Evolutionary conservation across 2,888 invertebrate genomes (phyloP), one percentile per base, ranked within the genome.

Genomic region (Pollenia griseotomentosa): DNA sequence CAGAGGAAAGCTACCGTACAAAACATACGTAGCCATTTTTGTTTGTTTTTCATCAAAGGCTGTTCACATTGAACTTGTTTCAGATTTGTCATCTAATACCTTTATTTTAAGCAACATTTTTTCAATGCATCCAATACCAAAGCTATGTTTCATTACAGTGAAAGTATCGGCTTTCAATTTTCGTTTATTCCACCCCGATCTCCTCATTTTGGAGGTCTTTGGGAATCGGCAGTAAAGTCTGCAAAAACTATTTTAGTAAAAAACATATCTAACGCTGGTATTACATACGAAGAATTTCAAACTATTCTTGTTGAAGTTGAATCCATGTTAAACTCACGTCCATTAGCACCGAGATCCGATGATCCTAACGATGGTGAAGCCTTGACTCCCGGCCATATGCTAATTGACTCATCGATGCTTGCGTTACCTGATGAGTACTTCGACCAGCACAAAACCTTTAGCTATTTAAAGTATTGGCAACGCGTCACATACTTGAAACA

Each of bases 361-460:
- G 33, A 33, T 33, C 33, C 33, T 33, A 33, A 33, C 4, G 33
- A 33, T 33, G 33, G 33, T 7, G 57, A 57, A 12, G 73, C 59
- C 2, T 33, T 74, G 6, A 40, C 63, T 2, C 74, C 61, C 33
- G 40, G 11, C 0, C 63, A 51, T n/a, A 10, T 63, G 16, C 61
- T 63, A 85, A 88, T 44, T 78, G 61, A 42, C 12, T 12, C 85
- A 10, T 61, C 61, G 6, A 14, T 74, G 9, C 4, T 75, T 2
- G 23, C 74, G 1, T 11, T 63, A 10, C 51, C 61, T 1, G 51
- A 75, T 2, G 23, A 57, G 59, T 16, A 53, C 3, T 11, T 53
- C 42, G 40, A n/a, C 19, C 2, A 14, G 9, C 48, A 16, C 11
- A 42, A 8, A 14, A n/a, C 2, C 33, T 4, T 33, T 4, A 33